Base-by-base conservation (phyloP, 2,113 vertebrate genomes). In the Perognathus longimembris region DNA sequence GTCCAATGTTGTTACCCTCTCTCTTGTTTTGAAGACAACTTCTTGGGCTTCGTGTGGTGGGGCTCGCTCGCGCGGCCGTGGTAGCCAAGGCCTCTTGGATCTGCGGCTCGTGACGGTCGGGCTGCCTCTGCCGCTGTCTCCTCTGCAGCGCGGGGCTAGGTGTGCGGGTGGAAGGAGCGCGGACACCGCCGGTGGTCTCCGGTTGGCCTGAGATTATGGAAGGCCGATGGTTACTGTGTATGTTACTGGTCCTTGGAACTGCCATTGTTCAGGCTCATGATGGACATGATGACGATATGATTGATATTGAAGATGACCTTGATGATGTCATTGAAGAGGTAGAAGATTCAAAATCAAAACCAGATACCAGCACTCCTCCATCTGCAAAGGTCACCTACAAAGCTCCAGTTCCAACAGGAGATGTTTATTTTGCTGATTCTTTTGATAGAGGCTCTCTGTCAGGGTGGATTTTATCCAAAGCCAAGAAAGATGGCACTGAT, bases 401-500 rank as follows among this genome's bases (percentile, higher is more conserved):
- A 93, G 98, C 99, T 38, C 99, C 99, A 1, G 98, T 99, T 97
- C 99, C 99, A 17, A 99, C 98, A 77, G 99, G 99, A 11, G 99
- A 99, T 87, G 99, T 99, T 61, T 99, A 98, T 97, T 99, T 99
- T 93, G 99, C 96, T 0, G 99, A 99, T 94, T 99, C 99, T 6
- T 99, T 99, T 96, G 99, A 99, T 96, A 98, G 98, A 96, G 99
- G 99, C 95, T 99, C 98, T 66, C 96, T 99, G 42, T 99, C 99
- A 61, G 98, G 99, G 99, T 99, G 99, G 99, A 97, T 99, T 76
- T 82, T 98, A 95, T 99, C 99, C 78, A 99, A 97, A 91, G 99
- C 99, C n/a, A 99, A 99, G 97, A 99, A 99, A 94, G 99, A 99
- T 2, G 99, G 98, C 40, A 98, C 98, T 0, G 99, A 99, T 95